Evolutionary conservation across 2,113 vertebrate species (phyloP), one percentile per base, ranked within the genome.

Genomic region (Lepus timidus): DNA sequence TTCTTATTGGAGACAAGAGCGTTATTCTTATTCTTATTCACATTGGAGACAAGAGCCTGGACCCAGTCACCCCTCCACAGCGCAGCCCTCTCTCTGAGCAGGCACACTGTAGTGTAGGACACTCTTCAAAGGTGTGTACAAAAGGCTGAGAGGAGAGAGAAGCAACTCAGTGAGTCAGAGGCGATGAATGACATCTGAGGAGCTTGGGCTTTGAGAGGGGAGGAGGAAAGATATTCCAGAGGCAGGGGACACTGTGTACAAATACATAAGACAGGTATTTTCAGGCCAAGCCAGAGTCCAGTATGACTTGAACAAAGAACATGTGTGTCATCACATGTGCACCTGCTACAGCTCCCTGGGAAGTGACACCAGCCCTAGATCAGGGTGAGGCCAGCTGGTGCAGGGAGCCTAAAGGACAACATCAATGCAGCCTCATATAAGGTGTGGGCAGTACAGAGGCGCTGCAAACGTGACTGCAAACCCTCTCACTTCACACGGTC

Each of bases 101-200:
- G 44, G 44, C 44, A 44, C 44, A 44, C 44, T 44, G 44, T 44
- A 44, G 44, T 7, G 44, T 8, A 44, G 44, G 44, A 44, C 44
- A 44, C 9, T 39, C 20, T 12, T 4, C 0, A 4, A 27, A 33
- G 25, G 20, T 0, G 0, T 0, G 2, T 49, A 7, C 23, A 5
- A 0, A 16, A 25, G 44, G 6, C 51, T 31, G 70, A 31, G 49
- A 67, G 23, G 12, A 36, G 20, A 75, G 68, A 17, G 9, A 20
- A 33, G 39, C 27, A 9, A 7, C 5, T 33, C 31, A 65, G 12
- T 4, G 33, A 9, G 17, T 36, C 70, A 6, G 8, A 27, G 70
- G 68, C 31, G 8, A 44, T 13, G 70, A 31, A n/a, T 2, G 29
- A 9, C 25, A 9, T 14, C 31, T 9, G 3, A 8, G 7, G 20